These are phyloP conservation scores for Nannoperca obscura DNA, from an alignment of 2,797 vertebrate species.

Conservation along the genomic window DNA sequence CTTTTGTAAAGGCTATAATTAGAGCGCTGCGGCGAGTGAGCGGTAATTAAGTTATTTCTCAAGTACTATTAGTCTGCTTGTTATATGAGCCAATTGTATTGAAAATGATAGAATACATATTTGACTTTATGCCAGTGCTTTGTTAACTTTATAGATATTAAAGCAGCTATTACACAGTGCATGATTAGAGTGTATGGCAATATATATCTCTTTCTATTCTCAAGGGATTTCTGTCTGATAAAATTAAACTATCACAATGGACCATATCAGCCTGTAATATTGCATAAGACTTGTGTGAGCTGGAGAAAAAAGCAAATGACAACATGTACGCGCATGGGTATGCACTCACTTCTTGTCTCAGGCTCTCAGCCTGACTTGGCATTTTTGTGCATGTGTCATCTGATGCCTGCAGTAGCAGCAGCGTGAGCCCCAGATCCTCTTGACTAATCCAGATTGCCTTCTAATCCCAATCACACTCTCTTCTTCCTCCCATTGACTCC, in stretches of 20 bases:
- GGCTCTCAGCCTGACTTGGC: constrained; percentile 56
- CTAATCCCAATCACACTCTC: constrained; percentile 62
- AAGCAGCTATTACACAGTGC: constrained; percentile 54
- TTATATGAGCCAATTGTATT: constrained; percentile 69
- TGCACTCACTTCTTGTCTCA: constrained; percentile 17
- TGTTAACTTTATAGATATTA: constrained; percentile 62
- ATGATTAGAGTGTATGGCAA: constrained; percentile 41
- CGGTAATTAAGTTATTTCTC: constrained; percentile 81
- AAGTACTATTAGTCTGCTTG: constrained; percentile 74
- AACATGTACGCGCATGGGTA: background rate
- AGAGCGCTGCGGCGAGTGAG: constrained; percentile 67
- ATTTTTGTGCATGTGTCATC: constrained; percentile 61
- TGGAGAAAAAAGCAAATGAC: constrained; percentile 8
- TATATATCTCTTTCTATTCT: constrained; percentile 36
- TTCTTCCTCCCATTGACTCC: constrained; percentile 54
- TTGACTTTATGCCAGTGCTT: constrained; percentile 61
- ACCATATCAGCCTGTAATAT: constrained; percentile 11
- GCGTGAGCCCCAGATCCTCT: constrained; percentile 48
- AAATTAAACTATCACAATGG: constrained; percentile 41
- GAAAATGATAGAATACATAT: constrained; percentile 66
- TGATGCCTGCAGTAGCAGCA: constrained; percentile 48
- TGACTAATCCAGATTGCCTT: constrained; percentile 69
- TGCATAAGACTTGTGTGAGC: background rate
- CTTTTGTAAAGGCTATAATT: constrained; percentile 82
- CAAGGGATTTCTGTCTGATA: constrained; percentile 50